Percentiles rank a stretch among this genome's conserved stretches.
phyloP scores from a whole-genome alignment of 2,888 invertebrate genomes.

The Ferrisia virgata region DNA sequence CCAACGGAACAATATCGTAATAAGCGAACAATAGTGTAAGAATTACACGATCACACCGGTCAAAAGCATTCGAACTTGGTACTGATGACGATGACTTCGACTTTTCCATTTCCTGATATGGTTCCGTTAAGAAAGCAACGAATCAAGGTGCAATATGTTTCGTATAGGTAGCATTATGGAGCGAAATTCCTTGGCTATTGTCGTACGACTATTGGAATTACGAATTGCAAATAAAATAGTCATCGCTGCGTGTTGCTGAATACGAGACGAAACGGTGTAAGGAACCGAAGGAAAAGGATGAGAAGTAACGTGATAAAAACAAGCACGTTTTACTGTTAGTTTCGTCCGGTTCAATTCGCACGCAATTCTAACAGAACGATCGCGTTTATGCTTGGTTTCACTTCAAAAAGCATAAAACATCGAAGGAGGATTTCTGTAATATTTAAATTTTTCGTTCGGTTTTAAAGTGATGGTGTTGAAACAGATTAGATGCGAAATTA shows the following conservation, averaged over 20 bases:
- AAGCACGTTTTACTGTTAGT: constrained; percentile 40
- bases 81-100: neutral
- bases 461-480: neutral
- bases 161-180: neutral
- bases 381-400: constrained; percentile 39
- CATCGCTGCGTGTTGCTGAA: neutral
- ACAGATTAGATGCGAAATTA: neutral
- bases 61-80: neutral
- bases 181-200: neutral
- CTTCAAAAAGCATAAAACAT: constrained; percentile 36
- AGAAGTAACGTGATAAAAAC: constrained; percentile 22
- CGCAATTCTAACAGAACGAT: constrained; percentile 44
- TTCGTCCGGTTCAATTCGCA: constrained; percentile 40
- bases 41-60: neutral
- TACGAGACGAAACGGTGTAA: neutral
- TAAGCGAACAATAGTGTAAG: neutral
- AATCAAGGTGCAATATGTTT: neutral
- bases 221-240: neutral
- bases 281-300: constrained; percentile 21
- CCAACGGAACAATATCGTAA: neutral
- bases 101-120: neutral
- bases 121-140: neutral
- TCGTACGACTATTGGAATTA: neutral
- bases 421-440: neutral
- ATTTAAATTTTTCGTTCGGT: constrained; percentile 20